These are phyloP conservation scores for Panagrolaimus sp. DNA, from an alignment of 1,140 invertebrate species.

Conservation along the genomic window DNA sequence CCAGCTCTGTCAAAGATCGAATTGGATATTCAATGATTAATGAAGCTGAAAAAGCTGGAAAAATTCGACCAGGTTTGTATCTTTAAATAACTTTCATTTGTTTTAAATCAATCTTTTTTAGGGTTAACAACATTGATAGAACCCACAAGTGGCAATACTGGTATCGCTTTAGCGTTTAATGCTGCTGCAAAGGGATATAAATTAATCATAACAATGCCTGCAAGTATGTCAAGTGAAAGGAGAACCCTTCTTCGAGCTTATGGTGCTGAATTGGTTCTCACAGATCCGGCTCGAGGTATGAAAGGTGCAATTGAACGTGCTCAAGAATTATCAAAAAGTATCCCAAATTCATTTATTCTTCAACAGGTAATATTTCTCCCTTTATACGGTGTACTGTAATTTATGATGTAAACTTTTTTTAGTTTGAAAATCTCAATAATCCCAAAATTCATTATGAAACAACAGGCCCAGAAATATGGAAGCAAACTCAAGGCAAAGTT, in stretches of 20 bases:
- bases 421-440: slow-evolving; percentile 42
- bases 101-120: no score
- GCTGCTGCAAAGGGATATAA: slow-evolving; percentile 57
- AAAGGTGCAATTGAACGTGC: slow-evolving; percentile 6
- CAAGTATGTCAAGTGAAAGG: slow-evolving; percentile 55
- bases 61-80: slow-evolving; percentile 38
- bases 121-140: slow-evolving; percentile 56
- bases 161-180: slow-evolving; percentile 15
- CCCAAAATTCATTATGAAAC: slow-evolving; percentile 43
- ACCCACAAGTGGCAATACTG: slow-evolving; percentile 42
- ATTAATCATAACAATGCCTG: slow-evolving; percentile 60
- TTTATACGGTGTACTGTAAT: background rate
- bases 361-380: background rate
- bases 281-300: slow-evolving; percentile 29
- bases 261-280: slow-evolving; percentile 26
- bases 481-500: slow-evolving; percentile 46
- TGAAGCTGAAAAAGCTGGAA: slow-evolving; percentile 57
- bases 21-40: slow-evolving; percentile 42
- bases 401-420: background rate
- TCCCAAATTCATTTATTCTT: slow-evolving; percentile 11
- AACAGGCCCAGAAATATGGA: slow-evolving; percentile 51
- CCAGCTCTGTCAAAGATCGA: slow-evolving; percentile 45
- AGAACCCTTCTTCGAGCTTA: slow-evolving; percentile 5
- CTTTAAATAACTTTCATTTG: no score
- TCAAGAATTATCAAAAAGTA: background rate